These are phyloP conservation scores for Rhinopomastus cyanomelas DNA, from an alignment of 2,113 vertebrate genomes.

Conservation along the genomic window DNA sequence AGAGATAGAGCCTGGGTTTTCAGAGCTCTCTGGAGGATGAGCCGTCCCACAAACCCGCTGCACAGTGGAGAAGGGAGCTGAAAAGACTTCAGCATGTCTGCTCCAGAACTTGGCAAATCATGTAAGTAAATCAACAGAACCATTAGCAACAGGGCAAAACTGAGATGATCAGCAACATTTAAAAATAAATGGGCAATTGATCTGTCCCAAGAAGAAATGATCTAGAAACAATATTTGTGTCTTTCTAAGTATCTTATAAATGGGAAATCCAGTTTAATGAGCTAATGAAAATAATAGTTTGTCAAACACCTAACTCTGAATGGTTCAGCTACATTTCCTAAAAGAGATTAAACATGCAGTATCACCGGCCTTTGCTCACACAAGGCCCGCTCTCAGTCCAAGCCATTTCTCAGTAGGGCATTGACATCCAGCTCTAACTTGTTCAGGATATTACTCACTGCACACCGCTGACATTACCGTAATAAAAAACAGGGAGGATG, in stretches of 20 bases:
- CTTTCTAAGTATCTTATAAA: neutral
- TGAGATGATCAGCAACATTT: neutral
- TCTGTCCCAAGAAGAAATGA: neutral
- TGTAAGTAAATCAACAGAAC: neutral
- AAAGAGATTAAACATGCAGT: constrained; percentile 60
- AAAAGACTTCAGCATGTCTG: neutral
- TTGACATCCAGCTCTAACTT: constrained; percentile 21
- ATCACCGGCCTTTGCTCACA: constrained; percentile 32
- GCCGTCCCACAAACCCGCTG: neutral
- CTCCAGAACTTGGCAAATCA: neutral
- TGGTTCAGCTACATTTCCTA: constrained; percentile 15
- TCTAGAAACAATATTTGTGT: neutral
- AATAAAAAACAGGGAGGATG: constrained; percentile 23
- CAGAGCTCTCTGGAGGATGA: constrained; percentile 22
- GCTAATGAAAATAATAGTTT: constrained; percentile 9
- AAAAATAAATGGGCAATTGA: neutral
- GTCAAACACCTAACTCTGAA: constrained; percentile 18
- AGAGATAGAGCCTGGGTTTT: constrained; percentile 24
- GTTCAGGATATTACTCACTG: constrained; percentile 6
- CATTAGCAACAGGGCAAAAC: neutral
- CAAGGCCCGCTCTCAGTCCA: constrained; percentile 42
- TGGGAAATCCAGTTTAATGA: neutral
- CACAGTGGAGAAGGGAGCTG: neutral
- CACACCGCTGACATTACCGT: constrained; percentile 39
- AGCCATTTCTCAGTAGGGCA: constrained; percentile 28